Evolutionary conservation across 1,140 invertebrate species (phyloP), one percentile per base, ranked within the genome.

Genomic region (Oedothorax gibbosus): DNA sequence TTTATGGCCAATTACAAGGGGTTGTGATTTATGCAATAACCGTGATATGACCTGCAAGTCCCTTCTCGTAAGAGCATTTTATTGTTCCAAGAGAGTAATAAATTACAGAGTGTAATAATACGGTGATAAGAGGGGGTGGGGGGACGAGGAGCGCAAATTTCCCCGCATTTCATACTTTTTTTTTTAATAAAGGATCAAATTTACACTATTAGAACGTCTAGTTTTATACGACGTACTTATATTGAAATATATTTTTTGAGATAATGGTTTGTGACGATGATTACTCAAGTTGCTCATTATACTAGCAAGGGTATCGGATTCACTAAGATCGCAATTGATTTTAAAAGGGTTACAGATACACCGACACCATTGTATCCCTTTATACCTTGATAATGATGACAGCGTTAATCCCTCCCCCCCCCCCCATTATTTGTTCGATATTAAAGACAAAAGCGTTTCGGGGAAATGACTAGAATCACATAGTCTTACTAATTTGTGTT

Each of bases 131-230:
- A 65, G 72, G 72, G 76, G 81, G 72, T 20, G 71, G 62, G 69
- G 56, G 79, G 12, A 69, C 0, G 35, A 64, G 73, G 18, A 75
- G 53, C 15, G 66, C 68, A 82, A 73, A 66, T 84, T 76, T 66
- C 62, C 21, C 51, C 21, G 81, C 81, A 68, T 84, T 84, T 84
- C 35, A 35, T 84, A 84, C 81, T 72, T 72, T 84, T 84, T n/a
- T 84, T 84, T 84, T 72, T 84, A 84, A 84, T 84, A 69, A 84
- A 84, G 81, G 81, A 84, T 84, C 81, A 84, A 84, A 84, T 84
- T 84, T 57, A 66, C 81, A 84, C 81, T 84, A 84, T 84, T 76
- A 84, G 71, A 72, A 76, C 72, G 81, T 84, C 81, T 64, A 84
- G 71, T 75, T 84, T 84, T 84, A 84, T 84, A 84, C 81, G 81